phyloP scores from a whole-genome alignment of 2,113 vertebrate species.

The Nerophis ophidion region DNA sequence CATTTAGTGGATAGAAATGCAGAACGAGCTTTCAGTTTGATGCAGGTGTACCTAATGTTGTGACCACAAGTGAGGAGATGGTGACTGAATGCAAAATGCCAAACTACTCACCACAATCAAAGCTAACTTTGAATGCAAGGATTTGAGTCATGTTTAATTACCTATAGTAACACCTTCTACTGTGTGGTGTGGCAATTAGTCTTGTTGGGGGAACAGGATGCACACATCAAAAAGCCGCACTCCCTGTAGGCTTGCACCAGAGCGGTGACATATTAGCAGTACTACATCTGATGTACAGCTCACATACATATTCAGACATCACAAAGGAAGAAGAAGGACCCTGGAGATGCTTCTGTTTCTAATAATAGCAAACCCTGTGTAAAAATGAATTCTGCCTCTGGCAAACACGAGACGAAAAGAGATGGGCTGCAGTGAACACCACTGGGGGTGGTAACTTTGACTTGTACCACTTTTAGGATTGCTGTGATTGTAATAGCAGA shows the following conservation, averaged over 20 bases:
- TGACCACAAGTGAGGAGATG: too few relatives aligned
- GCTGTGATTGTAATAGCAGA: background rate
- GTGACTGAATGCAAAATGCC: too few relatives aligned
- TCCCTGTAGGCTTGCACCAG: background rate
- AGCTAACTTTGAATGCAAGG: too few relatives aligned
- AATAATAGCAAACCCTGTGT: constrained; percentile 50
- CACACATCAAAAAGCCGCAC: constrained; percentile 14
- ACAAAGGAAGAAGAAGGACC: constrained; percentile 33
- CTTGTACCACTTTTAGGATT: background rate
- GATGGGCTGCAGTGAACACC: constrained; percentile 18
- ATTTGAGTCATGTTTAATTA: too few relatives aligned
- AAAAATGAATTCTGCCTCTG: constrained; percentile 44
- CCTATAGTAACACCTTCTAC: too few relatives aligned
- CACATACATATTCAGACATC: constrained; percentile 36
- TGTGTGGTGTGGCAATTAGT: too few relatives aligned
- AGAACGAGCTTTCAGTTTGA: background rate
- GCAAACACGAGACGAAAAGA: constrained; percentile 18
- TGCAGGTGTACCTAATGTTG: background rate
- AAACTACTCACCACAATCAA: too few relatives aligned
- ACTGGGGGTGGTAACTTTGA: background rate
- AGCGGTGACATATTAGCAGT: background rate
- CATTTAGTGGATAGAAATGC: background rate
- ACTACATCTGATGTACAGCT: background rate
- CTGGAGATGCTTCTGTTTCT: constrained; percentile 49
- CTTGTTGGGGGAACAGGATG: background rate